phyloP scores from a whole-genome alignment of 2,888 invertebrate species.

The Leptarthrus brevirostris region DNA sequence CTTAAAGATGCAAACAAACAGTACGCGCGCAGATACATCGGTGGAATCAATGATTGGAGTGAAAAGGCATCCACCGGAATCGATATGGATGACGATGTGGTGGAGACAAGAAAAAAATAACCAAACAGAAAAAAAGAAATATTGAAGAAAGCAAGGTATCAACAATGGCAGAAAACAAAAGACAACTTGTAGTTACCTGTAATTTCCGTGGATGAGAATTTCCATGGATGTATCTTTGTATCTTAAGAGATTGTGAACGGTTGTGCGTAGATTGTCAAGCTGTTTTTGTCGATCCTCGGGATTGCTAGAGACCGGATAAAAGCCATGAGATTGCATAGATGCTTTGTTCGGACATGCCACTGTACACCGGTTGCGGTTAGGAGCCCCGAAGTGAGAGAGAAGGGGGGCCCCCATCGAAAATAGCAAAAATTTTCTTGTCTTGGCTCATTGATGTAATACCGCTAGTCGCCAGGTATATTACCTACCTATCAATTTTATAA shows the following conservation, averaged over 20 bases:
- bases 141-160: constrained; percentile 31
- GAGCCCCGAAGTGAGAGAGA: background rate
- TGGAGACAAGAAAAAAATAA: constrained; percentile 1
- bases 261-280: background rate
- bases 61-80: constrained; percentile 22
- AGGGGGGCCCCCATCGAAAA: background rate
- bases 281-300: background rate
- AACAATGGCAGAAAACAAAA: constrained; percentile 41
- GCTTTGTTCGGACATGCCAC: no score
- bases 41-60: constrained; percentile 39
- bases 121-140: constrained; percentile 6
- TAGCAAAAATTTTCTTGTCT: background rate
- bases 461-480: background rate
- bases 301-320: background rate
- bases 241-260: background rate
- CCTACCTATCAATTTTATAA: constrained; percentile 1
- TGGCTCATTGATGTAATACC: constrained; percentile 2
- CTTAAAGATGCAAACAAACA: constrained; percentile 33
- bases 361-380: no score
- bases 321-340: background rate
- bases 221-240: constrained; percentile 9
- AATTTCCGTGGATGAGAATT: constrained; percentile 20
- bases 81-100: background rate
- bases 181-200: constrained; percentile 37
- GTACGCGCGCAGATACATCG: background rate